Evolutionary conservation across 1,140 invertebrate genomes (phyloP), one percentile per base, ranked within the genome.

Genomic region (Sycophila sp.): DNA sequence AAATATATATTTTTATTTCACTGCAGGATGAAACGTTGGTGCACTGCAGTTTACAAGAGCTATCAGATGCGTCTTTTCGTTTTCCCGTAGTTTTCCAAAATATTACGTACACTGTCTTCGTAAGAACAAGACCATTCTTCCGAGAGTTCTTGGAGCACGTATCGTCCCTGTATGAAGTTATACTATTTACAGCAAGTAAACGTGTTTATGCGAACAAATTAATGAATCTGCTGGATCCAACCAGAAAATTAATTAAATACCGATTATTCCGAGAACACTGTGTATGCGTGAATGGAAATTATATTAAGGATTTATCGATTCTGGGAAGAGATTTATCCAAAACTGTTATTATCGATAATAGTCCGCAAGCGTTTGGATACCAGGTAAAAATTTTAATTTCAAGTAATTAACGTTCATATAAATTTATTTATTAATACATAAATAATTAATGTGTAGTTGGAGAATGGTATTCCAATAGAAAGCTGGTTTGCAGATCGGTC

Each of bases 391-490:
- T 55, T 40, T 19, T 0, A 60, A 19, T 53, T 24, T 40, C 11
- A 42, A 32, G 60, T 47, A 15, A 55, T 49, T 22, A 15, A 24
- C 6, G 38, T 36, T 38, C 2, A 47, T 30, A 72, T 42, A 56
- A n/a, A 56, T 69, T 49, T 22, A 32, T 36, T 19, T 36, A 38
- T 36, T 49, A 30, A 17, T 60, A 42, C 7, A 42, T 38, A 7
- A 22, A 24, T 58, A 47, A 77, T 78, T 79, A 58, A 83, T 84
- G 90, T 92, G 42, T 87, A 97, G 92, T 83, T 97, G 69, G 96
- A 98, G 86, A 98, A 98, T 87, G 97, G 97, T 36, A 98, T 99
- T 75, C 96, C 97, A 0, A 98, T 99, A 79, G 95, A 97, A 86
- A 97, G 95, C 84, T 99, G 97, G 97, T 99, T 98, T 87, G 91